phyloP scores from a whole-genome alignment of 2,113 vertebrate species.

The Dasyurus viverrinus region DNA sequence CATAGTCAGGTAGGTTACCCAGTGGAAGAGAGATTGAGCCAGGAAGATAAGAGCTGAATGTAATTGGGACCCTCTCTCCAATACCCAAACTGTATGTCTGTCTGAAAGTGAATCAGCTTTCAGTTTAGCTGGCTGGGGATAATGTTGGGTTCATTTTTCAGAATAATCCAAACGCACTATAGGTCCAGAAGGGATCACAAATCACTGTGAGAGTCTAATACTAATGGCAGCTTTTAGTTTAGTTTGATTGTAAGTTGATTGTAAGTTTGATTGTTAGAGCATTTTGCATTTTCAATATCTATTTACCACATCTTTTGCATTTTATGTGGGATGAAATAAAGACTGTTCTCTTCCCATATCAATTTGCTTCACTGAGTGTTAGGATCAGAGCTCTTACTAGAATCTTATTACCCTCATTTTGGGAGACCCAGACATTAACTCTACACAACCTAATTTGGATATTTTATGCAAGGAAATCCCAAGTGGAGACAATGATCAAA shows the following conservation, averaged over 20 bases:
- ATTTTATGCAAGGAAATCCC: background rate
- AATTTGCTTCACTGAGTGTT: no score
- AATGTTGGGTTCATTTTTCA: background rate
- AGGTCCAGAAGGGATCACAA: background rate
- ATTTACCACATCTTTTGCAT: no score
- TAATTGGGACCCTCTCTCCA: background rate
- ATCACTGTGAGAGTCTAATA: background rate
- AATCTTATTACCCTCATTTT: background rate
- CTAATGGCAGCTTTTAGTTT: background rate
- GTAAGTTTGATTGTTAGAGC: background rate
- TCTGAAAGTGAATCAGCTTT: background rate
- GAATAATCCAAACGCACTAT: background rate
- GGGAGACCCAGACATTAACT: background rate
- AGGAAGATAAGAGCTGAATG: background rate
- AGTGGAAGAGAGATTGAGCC: background rate
- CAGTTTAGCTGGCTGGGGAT: background rate
- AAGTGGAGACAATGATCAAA: background rate
- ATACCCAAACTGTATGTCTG: background rate
- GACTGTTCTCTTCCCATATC: background rate
- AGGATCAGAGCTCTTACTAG: background rate
- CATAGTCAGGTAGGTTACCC: background rate
- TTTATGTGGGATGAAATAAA: background rate
- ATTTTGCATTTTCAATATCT: no score
- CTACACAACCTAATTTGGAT: background rate
- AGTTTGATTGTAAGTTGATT: background rate